Conservation (phyloP, 2,113 vertebrate species). For the Pitta sordida region DNA sequence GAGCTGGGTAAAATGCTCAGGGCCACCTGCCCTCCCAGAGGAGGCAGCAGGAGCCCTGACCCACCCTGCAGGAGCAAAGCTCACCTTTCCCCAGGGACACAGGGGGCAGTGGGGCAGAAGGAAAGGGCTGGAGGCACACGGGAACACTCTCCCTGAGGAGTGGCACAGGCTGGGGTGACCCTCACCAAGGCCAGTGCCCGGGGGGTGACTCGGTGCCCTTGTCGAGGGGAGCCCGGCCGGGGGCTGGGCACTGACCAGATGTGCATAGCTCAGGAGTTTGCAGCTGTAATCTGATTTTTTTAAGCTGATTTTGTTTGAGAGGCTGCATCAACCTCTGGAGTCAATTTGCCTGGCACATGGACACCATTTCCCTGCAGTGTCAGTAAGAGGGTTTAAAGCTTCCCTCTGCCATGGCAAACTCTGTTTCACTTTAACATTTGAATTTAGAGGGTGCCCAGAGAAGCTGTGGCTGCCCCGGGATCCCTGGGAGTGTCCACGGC, state of each 20-base stretch:
- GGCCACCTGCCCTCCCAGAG: neutral
- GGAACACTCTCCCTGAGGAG: fast-evolving
- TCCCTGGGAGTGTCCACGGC: neutral
- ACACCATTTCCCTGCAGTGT: neutral
- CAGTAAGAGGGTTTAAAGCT: neutral
- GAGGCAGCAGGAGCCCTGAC: fast-evolving
- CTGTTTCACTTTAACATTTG: neutral
- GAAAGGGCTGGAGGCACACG: fast-evolving
- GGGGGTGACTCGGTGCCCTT: neutral
- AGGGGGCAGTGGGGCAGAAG: neutral
- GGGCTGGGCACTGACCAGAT: neutral
- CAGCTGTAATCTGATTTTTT: neutral
- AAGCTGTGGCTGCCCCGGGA: neutral
- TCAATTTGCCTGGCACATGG: neutral
- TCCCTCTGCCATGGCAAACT: neutral
- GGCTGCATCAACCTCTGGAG: neutral
- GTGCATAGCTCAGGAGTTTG: neutral
- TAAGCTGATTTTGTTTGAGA: neutral
- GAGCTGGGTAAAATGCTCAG: neutral
- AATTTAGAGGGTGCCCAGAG: neutral
- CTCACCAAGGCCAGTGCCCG: fast-evolving
- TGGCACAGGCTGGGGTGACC: neutral
- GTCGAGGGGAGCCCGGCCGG: neutral
- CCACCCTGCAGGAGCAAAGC: neutral
- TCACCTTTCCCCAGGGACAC: neutral